A percentile compares a stretch with the other conserved stretches of the same genome.
Evolutionary conservation across 2,888 invertebrate species (phyloP).

Genomic region (Tortricodes alternella): DNA sequence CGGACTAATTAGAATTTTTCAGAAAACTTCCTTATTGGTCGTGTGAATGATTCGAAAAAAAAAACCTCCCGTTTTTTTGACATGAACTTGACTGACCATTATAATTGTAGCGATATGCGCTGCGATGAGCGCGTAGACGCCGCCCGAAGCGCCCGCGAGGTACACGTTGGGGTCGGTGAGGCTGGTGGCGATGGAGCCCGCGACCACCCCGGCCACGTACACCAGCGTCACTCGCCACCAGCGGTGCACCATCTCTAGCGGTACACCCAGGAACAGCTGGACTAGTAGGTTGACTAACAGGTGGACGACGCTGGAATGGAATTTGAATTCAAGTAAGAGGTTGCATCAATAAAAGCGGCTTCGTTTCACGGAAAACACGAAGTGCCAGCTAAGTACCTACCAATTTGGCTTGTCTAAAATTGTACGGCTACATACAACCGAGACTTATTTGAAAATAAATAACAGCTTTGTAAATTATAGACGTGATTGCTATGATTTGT

Average conservation of each 20-base stretch:
- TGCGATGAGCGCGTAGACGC: conserved; percentile 96
- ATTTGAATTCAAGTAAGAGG: neutral
- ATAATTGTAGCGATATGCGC: conserved; percentile 96
- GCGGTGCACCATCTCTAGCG: conserved; percentile 97
- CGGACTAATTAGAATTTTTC: no score
- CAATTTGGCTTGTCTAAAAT: no score
- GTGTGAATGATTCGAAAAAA: no score
- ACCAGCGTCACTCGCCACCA: conserved; percentile 95
- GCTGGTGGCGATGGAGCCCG: conserved; percentile 92
- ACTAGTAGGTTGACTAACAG: conserved; percentile 94
- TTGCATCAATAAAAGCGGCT: neutral
- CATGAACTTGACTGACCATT: no score
- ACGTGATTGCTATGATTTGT: no score
- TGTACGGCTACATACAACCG: no score
- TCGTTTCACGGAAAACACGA: no score
- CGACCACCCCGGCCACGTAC: conserved; percentile 92
- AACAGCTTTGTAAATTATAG: no score
- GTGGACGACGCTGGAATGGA: conserved; percentile 88
- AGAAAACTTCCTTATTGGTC: no score
- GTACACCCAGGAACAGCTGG: conserved; percentile 95
- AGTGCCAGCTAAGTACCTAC: no score
- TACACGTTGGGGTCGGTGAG: conserved; percentile 90
- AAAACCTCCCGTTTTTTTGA: no score
- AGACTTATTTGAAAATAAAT: no score
- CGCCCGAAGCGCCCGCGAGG: conserved; percentile 96